Base-by-base conservation (phyloP, 1,140 invertebrate species). In the Araneus ventricosus region DNA sequence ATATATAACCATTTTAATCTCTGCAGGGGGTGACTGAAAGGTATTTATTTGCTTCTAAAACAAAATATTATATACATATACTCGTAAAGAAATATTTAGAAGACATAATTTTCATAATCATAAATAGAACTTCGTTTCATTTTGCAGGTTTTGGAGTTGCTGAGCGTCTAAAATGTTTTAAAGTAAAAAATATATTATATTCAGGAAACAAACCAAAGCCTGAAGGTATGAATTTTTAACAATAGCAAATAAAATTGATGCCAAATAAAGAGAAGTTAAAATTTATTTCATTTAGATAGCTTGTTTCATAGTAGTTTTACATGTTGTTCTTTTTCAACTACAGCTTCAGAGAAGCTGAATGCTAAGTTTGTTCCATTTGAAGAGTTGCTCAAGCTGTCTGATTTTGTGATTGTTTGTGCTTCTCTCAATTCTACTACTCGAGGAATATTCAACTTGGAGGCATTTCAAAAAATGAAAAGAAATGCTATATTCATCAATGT, bases 401-500 rank as follows among this genome's bases (percentile, higher is more conserved):
- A 99, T 95, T 98, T 99, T 95, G 96, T 99, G 0, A 96, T 99
- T 88, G 96, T 97, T 5, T 97, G 97, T 90, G 97, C 96, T 93
- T 96, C 97, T 34, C 95, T 98, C 39, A 97, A 97, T 10, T 96
- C 97, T 37, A 96, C 98, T 95, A 99, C 98, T 0, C 96, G 96
- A 93, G 96, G 96, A 85, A 96, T 99, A 88, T 98, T 99, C 94
- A 97, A 98, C 95, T 95, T 96, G 93, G 94, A 96, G 75, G 96
- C 97, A 57, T 98, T 99, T 95, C 94, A 95, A 7, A 97, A 97
- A 95, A 99, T 99, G 98, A 99, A 99, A 95, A 95, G 95, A 5
- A 97, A 96, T 94, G 97, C 97, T 27, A 97, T 98, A 94, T 97
- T 99, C 95, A 96, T 99, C 4, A 99, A 99, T 95, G 97, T 97